phyloP scores from a whole-genome alignment of 2,888 invertebrate genomes.

The Ichneumoninae sp. region DNA sequence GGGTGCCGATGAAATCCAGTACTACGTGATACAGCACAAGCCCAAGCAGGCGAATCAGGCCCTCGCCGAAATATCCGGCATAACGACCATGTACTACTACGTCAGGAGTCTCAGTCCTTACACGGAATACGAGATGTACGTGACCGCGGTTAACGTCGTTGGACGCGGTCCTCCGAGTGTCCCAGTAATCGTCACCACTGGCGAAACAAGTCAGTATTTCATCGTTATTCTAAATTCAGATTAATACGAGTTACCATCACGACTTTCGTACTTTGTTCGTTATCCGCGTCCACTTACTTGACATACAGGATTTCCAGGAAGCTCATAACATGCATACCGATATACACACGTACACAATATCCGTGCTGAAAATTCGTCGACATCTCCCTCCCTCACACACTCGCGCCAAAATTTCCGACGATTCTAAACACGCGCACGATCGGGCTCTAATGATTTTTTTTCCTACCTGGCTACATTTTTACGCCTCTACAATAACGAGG shows the following conservation, averaged over 20 bases:
- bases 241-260: background rate
- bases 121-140: constrained; percentile 98
- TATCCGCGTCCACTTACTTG: background rate
- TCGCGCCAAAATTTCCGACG: background rate
- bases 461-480: constrained; percentile 70
- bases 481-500: constrained; percentile 69
- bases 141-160: constrained; percentile 97
- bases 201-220: constrained; percentile 94
- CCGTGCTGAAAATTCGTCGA: background rate
- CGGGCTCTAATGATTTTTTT: constrained; percentile 30
- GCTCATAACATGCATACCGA: background rate
- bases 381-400: background rate
- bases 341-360: background rate
- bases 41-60: constrained; percentile 97
- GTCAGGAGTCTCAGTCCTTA: constrained; percentile 96
- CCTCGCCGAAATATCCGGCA: constrained; percentile 96
- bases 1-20: constrained; percentile 95
- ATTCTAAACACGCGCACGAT: constrained; percentile 14
- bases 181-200: constrained; percentile 96
- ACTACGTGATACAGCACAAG: constrained; percentile 98
- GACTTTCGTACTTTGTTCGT: background rate
- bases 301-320: constrained; percentile 3
- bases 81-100: constrained; percentile 96
- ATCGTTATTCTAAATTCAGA: background rate
- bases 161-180: constrained; percentile 96